Evolutionary conservation across 2,797 vertebrate genomes (phyloP).

Genomic region (Pipistrellus nathusii): DNA sequence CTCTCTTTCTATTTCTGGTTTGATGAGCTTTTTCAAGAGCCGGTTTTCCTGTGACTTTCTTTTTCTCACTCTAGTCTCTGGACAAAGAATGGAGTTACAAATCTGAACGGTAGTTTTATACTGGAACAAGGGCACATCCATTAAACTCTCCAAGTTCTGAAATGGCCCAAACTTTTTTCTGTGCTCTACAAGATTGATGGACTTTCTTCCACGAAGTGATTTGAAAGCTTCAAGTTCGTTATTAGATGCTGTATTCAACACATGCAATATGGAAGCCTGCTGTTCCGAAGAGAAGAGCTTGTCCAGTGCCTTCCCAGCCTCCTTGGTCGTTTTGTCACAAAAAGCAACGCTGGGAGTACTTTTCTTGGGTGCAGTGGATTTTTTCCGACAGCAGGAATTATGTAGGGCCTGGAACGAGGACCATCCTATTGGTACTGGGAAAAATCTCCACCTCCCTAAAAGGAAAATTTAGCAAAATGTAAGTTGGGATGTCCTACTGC

Average conservation of each 20-base stretch:
- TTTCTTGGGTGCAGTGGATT: conserved; percentile 80
- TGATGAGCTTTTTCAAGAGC: conserved; percentile 88
- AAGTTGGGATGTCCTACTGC: neutral
- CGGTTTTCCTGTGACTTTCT: conserved; percentile 77
- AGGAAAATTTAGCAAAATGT: conserved; percentile 54
- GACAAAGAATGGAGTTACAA: conserved; percentile 89
- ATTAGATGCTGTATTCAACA: conserved; percentile 87
- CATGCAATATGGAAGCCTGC: conserved; percentile 86
- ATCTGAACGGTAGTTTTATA: conserved; percentile 88
- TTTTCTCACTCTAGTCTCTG: conserved; percentile 81
- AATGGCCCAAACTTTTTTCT: conserved; percentile 89
- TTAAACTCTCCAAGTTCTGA: conserved; percentile 87
- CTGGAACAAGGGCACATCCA: conserved; percentile 88
- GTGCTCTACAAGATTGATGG: conserved; percentile 85
- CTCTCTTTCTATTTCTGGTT: conserved; percentile 88
- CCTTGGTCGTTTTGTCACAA: conserved; percentile 47
- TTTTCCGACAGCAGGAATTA: conserved; percentile 89
- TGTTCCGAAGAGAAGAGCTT: conserved; percentile 89
- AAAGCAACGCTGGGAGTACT: conserved; percentile 73
- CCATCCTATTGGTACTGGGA: conserved; percentile 1
- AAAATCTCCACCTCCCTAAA: conserved; percentile 74
- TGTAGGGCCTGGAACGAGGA: conserved; percentile 82
- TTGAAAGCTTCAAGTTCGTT: conserved; percentile 87
- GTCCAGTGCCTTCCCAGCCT: conserved; percentile 83
- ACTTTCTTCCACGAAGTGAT: conserved; percentile 88